Evolutionary conservation across 2,888 invertebrate species (phyloP), one percentile per base, ranked within the genome.

Genomic region (Drosophila melanosoma): DNA sequence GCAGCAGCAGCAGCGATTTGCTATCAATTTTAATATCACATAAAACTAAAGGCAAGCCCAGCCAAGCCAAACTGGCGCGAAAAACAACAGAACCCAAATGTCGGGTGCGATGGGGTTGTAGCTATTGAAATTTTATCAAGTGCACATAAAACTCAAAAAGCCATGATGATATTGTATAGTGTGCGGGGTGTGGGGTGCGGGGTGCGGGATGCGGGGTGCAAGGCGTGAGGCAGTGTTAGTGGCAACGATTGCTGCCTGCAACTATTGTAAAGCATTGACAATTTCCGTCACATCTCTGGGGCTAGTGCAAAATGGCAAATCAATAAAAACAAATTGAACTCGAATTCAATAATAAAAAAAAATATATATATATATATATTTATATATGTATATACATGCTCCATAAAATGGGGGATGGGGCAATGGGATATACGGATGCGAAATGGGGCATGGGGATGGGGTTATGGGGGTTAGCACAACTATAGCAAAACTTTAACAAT

Each of bases 251-350:
- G 74, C 51, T 56, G 62, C 52, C 79, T 67, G 73, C 79, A 89
- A 83, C 91, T 83, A 87, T 91, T 91, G 90, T 90, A 87, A 87
- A 91, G 90, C 91, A 90, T 91, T 91, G 91, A 91, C 91, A 91
- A 91, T 91, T 91, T 91, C 88, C 90, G 85, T 90, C 83, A 91
- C 87, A 90, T 87, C 83, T 85, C 89, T 86, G 77, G 76, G 86
- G 82, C 69, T 70, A 83, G 91, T 85, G 90, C 84, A 88, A 91
- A 91, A 91, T 91, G 85, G 90, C 90, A 87, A 90, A 91, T 91
- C 91, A 91, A 91, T 91, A 91, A 91, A 91, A 91, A 84, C 89
- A 90, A 91, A 91, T 91, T 91, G 91, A 91, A 90, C 84, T 86
- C 79, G 83, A 91, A 91, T 84, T 84, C 89, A 87, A 91, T 89